These are phyloP conservation scores for Melitaea athalia DNA, from an alignment of 2,888 invertebrate genomes.

Conservation along the genomic window DNA sequence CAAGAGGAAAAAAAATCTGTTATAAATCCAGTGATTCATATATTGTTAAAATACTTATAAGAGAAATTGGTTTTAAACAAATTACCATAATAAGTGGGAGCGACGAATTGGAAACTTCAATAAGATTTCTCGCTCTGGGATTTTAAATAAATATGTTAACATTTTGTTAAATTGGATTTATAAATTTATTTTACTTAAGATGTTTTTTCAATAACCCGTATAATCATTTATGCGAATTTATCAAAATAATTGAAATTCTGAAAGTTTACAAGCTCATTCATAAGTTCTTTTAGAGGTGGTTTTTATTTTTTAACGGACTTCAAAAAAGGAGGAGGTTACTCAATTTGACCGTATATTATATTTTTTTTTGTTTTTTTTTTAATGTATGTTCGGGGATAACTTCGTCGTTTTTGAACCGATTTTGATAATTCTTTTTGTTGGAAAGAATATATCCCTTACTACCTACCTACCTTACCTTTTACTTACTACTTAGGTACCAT, in stretches of 20 bases:
- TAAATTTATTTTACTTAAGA: neutral
- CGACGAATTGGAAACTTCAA: constrained; percentile 19
- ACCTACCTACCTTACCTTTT: too few species aligned
- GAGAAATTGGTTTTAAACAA: constrained; percentile 17
- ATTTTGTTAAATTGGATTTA: neutral
- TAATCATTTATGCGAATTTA: neutral
- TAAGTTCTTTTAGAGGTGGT: too few species aligned
- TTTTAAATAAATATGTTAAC: constrained; percentile 16
- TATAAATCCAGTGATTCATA: neutral
- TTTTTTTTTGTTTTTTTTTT: too few species aligned
- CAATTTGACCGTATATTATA: too few species aligned
- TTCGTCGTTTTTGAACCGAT: too few species aligned
- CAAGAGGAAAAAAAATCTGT: neutral
- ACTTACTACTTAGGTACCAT: too few species aligned
- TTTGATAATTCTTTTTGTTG: too few species aligned
- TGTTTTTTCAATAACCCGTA: neutral
- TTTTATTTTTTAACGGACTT: too few species aligned
- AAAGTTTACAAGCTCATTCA: too few species aligned
- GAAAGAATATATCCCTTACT: too few species aligned
- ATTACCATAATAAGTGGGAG: constrained; percentile 23
- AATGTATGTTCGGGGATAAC: too few species aligned
- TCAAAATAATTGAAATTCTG: neutral
- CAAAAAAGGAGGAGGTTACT: too few species aligned
- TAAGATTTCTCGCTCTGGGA: constrained; percentile 10
- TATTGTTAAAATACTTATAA: constrained; percentile 15